Percentiles rank a stretch among this genome's conserved stretches.
Evolutionary conservation across 1,140 invertebrate genomes (phyloP).

Genomic region (Drosophila kohkoa): DNA sequence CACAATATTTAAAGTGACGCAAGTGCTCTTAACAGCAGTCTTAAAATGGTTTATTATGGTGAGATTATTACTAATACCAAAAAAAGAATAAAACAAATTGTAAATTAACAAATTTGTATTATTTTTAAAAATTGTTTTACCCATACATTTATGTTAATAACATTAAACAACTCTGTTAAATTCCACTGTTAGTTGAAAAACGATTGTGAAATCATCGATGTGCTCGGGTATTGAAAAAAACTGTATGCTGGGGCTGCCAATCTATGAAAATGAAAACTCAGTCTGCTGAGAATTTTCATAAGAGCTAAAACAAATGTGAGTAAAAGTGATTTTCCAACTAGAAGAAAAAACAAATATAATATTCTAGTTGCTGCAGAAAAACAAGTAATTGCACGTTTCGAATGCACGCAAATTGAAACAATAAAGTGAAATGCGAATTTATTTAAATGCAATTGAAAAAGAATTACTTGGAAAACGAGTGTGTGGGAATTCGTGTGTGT

Average conservation of each 20-base stretch:
- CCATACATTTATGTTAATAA: background rate
- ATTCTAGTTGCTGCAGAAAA: conserved; percentile 28
- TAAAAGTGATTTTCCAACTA: conserved; percentile 59
- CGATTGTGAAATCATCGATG: conserved; percentile 26
- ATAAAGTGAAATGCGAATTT: background rate
- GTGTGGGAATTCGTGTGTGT: conserved; percentile 60
- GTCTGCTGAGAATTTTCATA: conserved; percentile 74
- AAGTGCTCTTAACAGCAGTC: too few relatives aligned
- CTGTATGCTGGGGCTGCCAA: conserved; percentile 38
- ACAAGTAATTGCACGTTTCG: background rate
- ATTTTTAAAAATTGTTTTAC: background rate
- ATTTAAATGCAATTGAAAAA: conserved; percentile 23
- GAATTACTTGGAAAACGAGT: conserved; percentile 30
- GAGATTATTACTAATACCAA: too few relatives aligned
- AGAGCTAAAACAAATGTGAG: conserved; percentile 79
- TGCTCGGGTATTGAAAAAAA: conserved; percentile 41
- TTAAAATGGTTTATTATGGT: too few relatives aligned
- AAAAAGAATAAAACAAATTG: too few relatives aligned
- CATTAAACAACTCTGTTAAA: conserved; percentile 5
- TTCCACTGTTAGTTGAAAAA: conserved; percentile 7
- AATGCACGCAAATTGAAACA: background rate
- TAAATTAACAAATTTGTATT: too few relatives aligned
- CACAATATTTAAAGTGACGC: too few relatives aligned
- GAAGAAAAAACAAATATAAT: conserved; percentile 28
- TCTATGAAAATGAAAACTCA: conserved; percentile 45